Percentiles rank a stretch among this genome's conserved stretches.
Conservation (phyloP, 2,113 vertebrate genomes). For the Rhabdomys dilectus region DNA sequence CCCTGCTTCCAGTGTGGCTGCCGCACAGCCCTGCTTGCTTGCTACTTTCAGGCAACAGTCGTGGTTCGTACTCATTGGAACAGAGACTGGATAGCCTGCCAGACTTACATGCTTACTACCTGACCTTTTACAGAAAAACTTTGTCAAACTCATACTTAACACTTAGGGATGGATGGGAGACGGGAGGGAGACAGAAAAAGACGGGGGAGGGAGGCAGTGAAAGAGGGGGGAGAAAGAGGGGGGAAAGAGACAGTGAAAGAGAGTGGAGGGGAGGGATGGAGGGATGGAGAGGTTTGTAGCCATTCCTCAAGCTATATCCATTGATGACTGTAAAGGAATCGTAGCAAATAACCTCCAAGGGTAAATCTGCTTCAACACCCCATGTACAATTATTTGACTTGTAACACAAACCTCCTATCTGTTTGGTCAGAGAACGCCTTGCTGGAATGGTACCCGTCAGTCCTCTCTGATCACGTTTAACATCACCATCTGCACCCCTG, state of each 20-base stretch:
- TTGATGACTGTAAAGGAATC: neutral
- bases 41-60: neutral
- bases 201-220: too few relatives aligned
- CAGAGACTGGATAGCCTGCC: neutral
- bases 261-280: too few relatives aligned
- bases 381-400: neutral
- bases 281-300: neutral
- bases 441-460: neutral
- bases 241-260: neutral
- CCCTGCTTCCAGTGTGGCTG: neutral
- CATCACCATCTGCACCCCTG: neutral
- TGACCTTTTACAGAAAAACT: neutral
- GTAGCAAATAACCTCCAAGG: neutral
- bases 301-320: neutral
- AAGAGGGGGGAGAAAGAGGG: too few relatives aligned
- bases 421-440: neutral
- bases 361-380: neutral
- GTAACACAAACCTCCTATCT: neutral
- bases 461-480: neutral
- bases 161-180: neutral
- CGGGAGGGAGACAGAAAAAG: neutral
- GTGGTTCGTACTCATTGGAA: neutral
- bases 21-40: neutral
- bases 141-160: neutral
- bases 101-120: neutral